These are phyloP conservation scores for Jordanella pulchra DNA, from an alignment of 2,797 vertebrate species.

Conservation along the genomic window DNA sequence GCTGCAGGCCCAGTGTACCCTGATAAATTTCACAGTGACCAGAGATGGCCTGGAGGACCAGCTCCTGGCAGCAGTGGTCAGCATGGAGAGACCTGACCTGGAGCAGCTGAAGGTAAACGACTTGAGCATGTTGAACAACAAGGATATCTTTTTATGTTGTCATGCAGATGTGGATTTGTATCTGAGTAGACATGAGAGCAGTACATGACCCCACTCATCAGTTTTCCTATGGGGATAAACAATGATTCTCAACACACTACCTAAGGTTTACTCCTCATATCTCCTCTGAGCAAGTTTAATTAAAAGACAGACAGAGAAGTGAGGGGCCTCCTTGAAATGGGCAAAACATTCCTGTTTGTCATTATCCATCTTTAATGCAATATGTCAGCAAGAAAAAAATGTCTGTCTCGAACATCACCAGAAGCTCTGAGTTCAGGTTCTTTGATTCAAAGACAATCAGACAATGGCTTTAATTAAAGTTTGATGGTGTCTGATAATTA, in stretches of 20 bases:
- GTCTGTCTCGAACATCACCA: conserved; percentile 51
- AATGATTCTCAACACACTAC: conserved; percentile 7
- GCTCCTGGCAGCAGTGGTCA: conserved; percentile 90
- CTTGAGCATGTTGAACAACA: background rate
- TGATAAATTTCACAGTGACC: conserved; percentile 95
- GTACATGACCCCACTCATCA: conserved; percentile 29
- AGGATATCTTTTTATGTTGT: background rate
- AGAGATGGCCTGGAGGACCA: conserved; percentile 92
- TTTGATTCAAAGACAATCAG: conserved; percentile 72
- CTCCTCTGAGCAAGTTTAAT: conserved; percentile 41
- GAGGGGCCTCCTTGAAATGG: conserved; percentile 16
- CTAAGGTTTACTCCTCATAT: conserved; percentile 26
- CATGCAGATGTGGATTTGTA: conserved; percentile 17
- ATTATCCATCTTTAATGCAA: conserved; percentile 47
- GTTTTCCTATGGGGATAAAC: conserved; percentile 46
- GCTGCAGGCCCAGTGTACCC: conserved; percentile 95
- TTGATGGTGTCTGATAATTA: conserved; percentile 63
- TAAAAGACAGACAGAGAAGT: conserved; percentile 50
- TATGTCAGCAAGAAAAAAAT: conserved; percentile 29
- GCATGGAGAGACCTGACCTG: conserved; percentile 91
- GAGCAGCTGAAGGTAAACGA: conserved; percentile 89
- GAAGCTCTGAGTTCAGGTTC: conserved; percentile 36
- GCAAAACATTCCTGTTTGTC: conserved; percentile 24
- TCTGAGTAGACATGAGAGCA: conserved; percentile 33
- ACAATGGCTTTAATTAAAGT: conserved; percentile 62